Base-by-base conservation (phyloP, 35 echinoderm and acorn worm genomes). In the Heliocidaris tuberculata region DNA sequence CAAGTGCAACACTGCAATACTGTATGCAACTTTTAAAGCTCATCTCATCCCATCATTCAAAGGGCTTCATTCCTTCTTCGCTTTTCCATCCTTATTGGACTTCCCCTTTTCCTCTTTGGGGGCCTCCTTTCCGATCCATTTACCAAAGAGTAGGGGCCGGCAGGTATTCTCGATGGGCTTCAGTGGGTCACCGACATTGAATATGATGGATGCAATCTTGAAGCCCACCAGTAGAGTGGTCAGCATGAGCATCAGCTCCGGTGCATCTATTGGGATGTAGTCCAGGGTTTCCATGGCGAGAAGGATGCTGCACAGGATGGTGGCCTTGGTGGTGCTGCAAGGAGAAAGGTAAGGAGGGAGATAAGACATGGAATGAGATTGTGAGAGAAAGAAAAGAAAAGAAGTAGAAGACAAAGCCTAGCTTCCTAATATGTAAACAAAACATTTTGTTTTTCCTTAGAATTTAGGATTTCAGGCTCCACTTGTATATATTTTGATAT, bases 281-380 rank as follows among this genome's bases (percentile, higher is more conserved):
- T 48, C 91, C 91, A 93, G 91, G 48, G 31, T 93, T 48, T 93
- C 91, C 91, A 93, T 48, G 50, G 91, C 16, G 50, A 93, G 91
- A 48, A 93, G 91, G 91, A 93, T 93, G 91, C 91, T 93, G 91
- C 91, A 93, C 31, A 93, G 91, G n/a, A 93, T 93, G 17, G 91
- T 93, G n/a, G 91, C 91, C n/a, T 93, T 59, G 48, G 91, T 93
- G 48, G 47, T 93, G 91, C 91, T 93, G 30, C 47, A 59, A 13
- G 31, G 47, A 48, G 87, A 27, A 78, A 78, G 35, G 35, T 42
- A 42, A 78, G 27, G 19, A 60, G 2, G 12, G 0, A 19, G 59
- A 60, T 60, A 60, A 60, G 12, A 60, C 59, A 60, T 9, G 35
- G 35, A 42, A 42, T 42, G 35, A 42, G 35, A 42, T 42, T 42